Conservation (phyloP, 2,888 invertebrate species). For the Automeris io region DNA sequence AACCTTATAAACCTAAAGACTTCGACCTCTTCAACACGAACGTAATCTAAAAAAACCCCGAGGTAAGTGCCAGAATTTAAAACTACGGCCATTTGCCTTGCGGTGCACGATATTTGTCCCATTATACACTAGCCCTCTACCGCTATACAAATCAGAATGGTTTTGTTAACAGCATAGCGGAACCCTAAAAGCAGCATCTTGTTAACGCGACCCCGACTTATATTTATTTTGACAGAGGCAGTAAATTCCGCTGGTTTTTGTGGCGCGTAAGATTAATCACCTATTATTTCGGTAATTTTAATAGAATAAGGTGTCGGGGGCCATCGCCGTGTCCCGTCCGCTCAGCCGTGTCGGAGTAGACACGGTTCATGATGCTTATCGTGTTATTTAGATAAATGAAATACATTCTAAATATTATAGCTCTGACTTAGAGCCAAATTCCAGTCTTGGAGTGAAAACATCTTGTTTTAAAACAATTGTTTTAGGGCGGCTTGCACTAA, state of each 20-base stretch:
- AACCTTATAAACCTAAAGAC: too few species aligned
- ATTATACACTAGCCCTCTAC: too few species aligned
- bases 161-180: neutral
- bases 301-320: constrained; percentile 57
- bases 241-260: constrained; percentile 59
- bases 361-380: constrained; percentile 1
- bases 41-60: too few species aligned
- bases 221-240: constrained; percentile 65
- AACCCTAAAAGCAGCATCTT: constrained; percentile 24
- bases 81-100: too few species aligned
- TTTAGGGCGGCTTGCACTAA: too few species aligned
- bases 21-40: too few species aligned
- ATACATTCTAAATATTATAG: neutral
- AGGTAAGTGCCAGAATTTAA: too few species aligned
- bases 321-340: constrained; percentile 6
- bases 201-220: constrained; percentile 42
- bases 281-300: constrained; percentile 68
- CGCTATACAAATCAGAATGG: neutral
- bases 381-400: neutral
- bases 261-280: constrained; percentile 62
- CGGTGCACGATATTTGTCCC: too few species aligned
- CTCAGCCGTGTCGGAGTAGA: neutral
- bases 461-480: neutral
- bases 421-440: neutral
- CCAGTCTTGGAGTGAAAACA: too few species aligned